These are phyloP conservation scores for Pterocles gutturalis DNA, from an alignment of 2,113 vertebrate species.

Conservation along the genomic window DNA sequence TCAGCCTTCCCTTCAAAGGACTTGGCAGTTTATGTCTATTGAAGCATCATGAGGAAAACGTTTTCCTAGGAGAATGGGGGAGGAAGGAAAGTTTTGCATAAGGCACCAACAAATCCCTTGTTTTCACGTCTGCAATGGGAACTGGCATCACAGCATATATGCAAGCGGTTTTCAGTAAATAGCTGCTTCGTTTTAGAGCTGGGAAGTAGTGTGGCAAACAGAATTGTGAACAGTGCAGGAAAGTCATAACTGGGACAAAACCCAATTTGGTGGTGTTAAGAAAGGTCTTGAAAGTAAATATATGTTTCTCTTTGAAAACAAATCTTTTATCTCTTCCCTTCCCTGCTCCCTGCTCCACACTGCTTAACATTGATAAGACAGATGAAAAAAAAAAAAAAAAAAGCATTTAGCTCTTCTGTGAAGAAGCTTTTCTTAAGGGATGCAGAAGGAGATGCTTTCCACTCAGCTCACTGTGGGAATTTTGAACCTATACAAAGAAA, in stretches of 20 bases:
- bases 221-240: neutral
- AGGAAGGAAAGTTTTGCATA: neutral
- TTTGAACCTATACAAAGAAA: neutral
- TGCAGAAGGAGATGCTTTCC: neutral
- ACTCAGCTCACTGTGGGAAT: neutral
- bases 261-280: neutral
- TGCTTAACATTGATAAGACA: neutral
- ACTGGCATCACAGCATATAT: too few species aligned
- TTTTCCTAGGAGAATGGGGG: fast-evolving
- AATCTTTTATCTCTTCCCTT: neutral
- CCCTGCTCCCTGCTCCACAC: neutral
- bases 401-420: neutral
- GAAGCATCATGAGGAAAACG: neutral
- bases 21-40: neutral
- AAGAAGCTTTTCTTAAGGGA: neutral
- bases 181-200: neutral
- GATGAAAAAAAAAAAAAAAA: neutral
- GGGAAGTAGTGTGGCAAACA: neutral
- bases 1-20: neutral
- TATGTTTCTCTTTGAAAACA: neutral
- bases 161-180: neutral
- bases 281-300: neutral
- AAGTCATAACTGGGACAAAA: neutral
- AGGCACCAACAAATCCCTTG: neutral
- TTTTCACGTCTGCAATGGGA: neutral